These are phyloP conservation scores for Glandiceps talaboti DNA, from an alignment of 53 echinoderm and acorn worm species.

Conservation along the genomic window DNA sequence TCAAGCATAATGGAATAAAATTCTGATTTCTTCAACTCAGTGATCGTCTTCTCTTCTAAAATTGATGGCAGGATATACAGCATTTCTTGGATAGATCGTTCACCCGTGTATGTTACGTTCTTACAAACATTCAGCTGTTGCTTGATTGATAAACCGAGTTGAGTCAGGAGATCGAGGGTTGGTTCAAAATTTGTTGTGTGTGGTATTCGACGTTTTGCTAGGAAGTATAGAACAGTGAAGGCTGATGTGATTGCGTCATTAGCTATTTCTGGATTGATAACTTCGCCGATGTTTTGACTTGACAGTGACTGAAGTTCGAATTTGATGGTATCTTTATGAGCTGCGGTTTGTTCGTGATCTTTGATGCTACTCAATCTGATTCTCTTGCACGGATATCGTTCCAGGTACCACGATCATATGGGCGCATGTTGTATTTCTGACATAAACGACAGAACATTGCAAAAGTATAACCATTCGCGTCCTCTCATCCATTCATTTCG, in stretches of 20 bases:
- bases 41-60: constrained; percentile 15
- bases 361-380: constrained; percentile 14
- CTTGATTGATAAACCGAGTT: constrained; percentile 27
- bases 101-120: constrained; percentile 34
- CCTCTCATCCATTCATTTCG: constrained; percentile 20
- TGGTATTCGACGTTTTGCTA: constrained; percentile 29
- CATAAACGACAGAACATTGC: constrained; percentile 31
- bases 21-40: constrained; percentile 14
- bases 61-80: constrained; percentile 22
- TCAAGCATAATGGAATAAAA: constrained; percentile 30
- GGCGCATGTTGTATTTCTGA: constrained; percentile 22
- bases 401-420: constrained; percentile 27
- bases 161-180: constrained; percentile 22
- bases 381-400: constrained; percentile 23
- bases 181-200: constrained; percentile 42
- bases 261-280: constrained; percentile 17
- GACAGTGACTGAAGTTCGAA: constrained; percentile 2
- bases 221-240: constrained; percentile 22
- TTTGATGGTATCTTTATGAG: constrained; percentile 15
- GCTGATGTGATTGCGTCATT: constrained; percentile 24
- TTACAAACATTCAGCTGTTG: constrained; percentile 23
- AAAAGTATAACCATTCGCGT: constrained; percentile 14
- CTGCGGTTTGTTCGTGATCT: constrained; percentile 15
- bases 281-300: constrained; percentile 24
- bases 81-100: constrained; percentile 36